Conservation (phyloP, 2,797 vertebrate genomes). For the Thunnus albacares region DNA sequence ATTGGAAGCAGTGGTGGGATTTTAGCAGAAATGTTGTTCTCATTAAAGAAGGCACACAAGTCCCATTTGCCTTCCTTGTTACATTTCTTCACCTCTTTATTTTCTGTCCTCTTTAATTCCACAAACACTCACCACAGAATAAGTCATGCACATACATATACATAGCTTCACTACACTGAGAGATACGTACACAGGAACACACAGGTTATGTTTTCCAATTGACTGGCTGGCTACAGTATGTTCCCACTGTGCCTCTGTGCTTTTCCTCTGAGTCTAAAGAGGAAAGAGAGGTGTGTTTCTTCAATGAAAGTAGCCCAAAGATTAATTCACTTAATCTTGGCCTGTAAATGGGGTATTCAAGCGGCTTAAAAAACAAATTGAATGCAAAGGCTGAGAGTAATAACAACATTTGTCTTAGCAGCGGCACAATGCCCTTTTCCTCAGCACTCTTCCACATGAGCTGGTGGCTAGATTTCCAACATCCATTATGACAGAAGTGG, state of each 20-base stretch:
- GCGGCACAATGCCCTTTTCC: conserved; percentile 74
- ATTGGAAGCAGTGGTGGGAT: background rate
- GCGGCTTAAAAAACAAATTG: conserved; percentile 86
- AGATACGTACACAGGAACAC: conserved; percentile 16
- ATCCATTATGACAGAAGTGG: conserved; percentile 61
- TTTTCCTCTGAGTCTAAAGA: conserved; percentile 46
- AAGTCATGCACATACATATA: background rate
- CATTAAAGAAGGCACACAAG: conserved; percentile 25
- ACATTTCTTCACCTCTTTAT: background rate
- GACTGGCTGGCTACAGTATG: conserved; percentile 38
- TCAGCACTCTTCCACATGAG: conserved; percentile 71
- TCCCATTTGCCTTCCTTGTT: conserved; percentile 10
- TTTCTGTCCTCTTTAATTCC: conserved; percentile 14
- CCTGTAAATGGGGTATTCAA: conserved; percentile 86
- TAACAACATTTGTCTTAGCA: conserved; percentile 86
- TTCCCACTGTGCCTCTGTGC: conserved; percentile 41
- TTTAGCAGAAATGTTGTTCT: conserved; percentile 16
- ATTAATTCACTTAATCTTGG: conserved; percentile 86
- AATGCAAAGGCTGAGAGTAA: conserved; percentile 84
- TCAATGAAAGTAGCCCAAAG: conserved; percentile 76
- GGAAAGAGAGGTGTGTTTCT: conserved; percentile 56
- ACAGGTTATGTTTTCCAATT: conserved; percentile 56
- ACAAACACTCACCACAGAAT: conserved; percentile 16
- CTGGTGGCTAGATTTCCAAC: conserved; percentile 59
- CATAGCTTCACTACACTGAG: background rate